Evolutionary conservation across 2,113 vertebrate species (phyloP).

Genomic region (Axis porcinus): DNA sequence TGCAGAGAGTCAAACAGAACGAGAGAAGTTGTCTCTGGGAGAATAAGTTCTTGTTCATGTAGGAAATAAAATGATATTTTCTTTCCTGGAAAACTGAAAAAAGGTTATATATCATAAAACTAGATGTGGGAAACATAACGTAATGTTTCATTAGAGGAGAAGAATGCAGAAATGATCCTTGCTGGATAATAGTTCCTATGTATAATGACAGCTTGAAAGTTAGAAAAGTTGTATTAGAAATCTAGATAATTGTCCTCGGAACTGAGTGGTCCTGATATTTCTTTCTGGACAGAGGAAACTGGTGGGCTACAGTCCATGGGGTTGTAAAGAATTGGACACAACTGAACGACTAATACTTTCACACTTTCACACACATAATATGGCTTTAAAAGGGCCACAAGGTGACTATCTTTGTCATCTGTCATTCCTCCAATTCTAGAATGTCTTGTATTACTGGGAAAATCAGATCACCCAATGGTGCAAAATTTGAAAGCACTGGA

Average conservation of each 20-base stretch:
- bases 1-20: background rate
- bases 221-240: background rate
- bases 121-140: background rate
- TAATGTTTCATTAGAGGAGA: background rate
- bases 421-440: background rate
- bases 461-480: background rate
- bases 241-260: background rate
- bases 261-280: background rate
- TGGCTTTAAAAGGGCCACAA: background rate
- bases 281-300: background rate
- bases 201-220: background rate
- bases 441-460: background rate
- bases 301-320: background rate
- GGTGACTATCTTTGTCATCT: background rate
- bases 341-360: background rate
- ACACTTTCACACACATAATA: background rate
- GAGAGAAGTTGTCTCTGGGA: constrained; percentile 29
- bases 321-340: background rate
- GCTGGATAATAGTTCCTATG: background rate
- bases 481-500: background rate
- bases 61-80: constrained; percentile 36
- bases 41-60: background rate
- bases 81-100: background rate
- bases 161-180: constrained; percentile 8
- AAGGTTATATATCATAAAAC: constrained; percentile 16